Evolutionary conservation across 2,797 vertebrate genomes (phyloP).

Genomic region (Odontamblyopus lacepedii): DNA sequence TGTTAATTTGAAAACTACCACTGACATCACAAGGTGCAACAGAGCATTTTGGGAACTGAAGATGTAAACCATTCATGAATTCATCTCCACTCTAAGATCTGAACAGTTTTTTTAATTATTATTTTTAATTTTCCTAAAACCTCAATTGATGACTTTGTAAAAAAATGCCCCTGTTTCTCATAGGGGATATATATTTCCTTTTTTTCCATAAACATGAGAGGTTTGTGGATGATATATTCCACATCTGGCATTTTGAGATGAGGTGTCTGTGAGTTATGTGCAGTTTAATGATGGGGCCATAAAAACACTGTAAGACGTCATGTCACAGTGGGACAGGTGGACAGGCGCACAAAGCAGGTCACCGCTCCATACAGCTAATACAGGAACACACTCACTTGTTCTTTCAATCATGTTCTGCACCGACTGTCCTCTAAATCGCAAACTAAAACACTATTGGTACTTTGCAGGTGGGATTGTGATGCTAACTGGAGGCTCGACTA

Average conservation of each 20-base stretch:
- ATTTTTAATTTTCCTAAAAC: neutral
- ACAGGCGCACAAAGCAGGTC: neutral
- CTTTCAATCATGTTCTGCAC: neutral
- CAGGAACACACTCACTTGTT: neutral
- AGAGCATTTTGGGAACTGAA: too few relatives aligned
- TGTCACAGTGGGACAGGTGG: constrained; percentile 19
- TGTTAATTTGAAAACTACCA: too few relatives aligned
- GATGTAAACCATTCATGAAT: neutral
- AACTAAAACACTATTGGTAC: neutral
- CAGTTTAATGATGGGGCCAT: constrained; percentile 49
- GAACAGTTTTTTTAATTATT: too few relatives aligned
- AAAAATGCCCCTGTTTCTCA: constrained; percentile 41
- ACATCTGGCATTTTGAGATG: constrained; percentile 30
- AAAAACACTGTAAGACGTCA: constrained; percentile 49
- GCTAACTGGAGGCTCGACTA: too few relatives aligned
- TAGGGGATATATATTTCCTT: constrained; percentile 26
- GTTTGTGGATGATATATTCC: constrained; percentile 46
- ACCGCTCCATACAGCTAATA: neutral
- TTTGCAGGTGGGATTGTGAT: too few relatives aligned
- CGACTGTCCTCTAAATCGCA: neutral
- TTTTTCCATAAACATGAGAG: constrained; percentile 42
- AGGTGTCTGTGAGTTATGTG: constrained; percentile 52
- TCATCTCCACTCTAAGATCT: too few relatives aligned
- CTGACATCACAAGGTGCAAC: too few relatives aligned
- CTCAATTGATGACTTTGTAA: constrained; percentile 3